Evolutionary conservation across 2,888 invertebrate species (phyloP).

Genomic region (Calameuta pallipes): DNA sequence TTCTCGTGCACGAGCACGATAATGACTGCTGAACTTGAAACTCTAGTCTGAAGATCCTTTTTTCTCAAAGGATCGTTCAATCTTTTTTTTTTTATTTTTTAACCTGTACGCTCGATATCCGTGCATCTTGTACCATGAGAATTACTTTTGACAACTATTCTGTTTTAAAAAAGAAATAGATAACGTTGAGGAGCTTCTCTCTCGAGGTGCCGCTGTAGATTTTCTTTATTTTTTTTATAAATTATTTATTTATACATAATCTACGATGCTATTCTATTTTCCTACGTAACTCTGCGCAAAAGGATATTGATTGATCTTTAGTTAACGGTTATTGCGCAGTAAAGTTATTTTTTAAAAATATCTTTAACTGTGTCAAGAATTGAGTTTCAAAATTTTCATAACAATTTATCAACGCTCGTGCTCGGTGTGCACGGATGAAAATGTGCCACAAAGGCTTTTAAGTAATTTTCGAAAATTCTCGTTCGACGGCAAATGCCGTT

Average conservation of each 20-base stretch:
- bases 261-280: background rate
- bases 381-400: background rate
- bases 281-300: background rate
- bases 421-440: background rate
- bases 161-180: background rate
- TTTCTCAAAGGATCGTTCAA: background rate
- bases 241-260: background rate
- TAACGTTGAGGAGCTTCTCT: background rate
- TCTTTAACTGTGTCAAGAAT: background rate
- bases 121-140: background rate
- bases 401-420: background rate
- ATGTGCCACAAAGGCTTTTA: no score
- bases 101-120: background rate
- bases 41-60: background rate
- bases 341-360: background rate
- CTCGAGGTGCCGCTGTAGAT: background rate
- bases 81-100: background rate
- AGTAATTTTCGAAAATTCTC: background rate
- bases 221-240: background rate
- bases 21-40: constrained; percentile 12
- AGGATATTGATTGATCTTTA: background rate
- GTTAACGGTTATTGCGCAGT: background rate
- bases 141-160: background rate
- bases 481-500: background rate
- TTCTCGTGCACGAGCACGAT: constrained; percentile 44